Evolutionary conservation across 2,888 invertebrate species (phyloP).

Genomic region (Nomada fabriciana): DNA sequence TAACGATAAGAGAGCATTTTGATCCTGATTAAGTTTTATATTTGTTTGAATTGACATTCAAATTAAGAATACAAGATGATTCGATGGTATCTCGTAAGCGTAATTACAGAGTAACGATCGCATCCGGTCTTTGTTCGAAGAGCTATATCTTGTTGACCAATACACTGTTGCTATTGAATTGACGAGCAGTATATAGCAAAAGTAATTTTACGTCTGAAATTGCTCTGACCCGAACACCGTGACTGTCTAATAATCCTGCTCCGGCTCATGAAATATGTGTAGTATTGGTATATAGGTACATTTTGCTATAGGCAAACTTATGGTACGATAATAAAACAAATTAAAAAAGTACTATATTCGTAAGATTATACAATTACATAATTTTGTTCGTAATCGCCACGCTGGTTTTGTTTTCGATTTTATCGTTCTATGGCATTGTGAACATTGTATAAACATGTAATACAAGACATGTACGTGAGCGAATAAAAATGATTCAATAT

Average conservation of each 20-base stretch:
- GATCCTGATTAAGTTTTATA: too few species aligned
- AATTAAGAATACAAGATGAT: neutral
- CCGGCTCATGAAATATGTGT: neutral
- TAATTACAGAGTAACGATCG: neutral
- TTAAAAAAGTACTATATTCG: neutral
- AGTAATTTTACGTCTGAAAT: slow-evolving; percentile 3
- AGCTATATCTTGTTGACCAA: neutral
- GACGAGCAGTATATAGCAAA: neutral
- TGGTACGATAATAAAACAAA: neutral
- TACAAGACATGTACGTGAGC: too few species aligned
- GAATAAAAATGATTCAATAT: too few species aligned
- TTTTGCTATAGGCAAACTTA: neutral
- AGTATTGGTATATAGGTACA: neutral
- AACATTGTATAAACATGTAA: too few species aligned
- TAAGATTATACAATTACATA: too few species aligned
- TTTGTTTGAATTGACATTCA: neutral
- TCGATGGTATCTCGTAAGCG: neutral
- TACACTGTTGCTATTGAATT: neutral
- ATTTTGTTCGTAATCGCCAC: too few species aligned
- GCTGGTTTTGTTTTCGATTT: too few species aligned
- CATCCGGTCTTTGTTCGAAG: slow-evolving; percentile 24
- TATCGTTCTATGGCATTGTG: too few species aligned
- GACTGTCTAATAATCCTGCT: neutral
- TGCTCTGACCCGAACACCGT: neutral
- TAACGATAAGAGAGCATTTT: neutral